Evolutionary conservation across 2,113 vertebrate species (phyloP).

Genomic region (Tenrec ecaudatus): DNA sequence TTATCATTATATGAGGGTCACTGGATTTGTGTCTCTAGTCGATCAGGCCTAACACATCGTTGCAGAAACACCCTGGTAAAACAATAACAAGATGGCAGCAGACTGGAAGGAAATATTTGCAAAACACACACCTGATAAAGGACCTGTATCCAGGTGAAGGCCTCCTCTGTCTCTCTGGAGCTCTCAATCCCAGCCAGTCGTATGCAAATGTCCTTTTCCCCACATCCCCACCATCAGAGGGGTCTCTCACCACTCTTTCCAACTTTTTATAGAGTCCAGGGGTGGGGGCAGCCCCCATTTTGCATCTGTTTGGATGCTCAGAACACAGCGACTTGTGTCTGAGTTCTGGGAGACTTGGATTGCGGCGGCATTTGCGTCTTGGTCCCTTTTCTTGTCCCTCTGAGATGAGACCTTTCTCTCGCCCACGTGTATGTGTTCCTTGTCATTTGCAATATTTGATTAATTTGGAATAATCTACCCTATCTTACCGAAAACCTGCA

Average conservation of each 20-base stretch:
- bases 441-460: background rate
- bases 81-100: background rate
- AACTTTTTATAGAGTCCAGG: background rate
- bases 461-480: background rate
- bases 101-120: background rate
- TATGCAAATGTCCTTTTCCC: background rate
- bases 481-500: background rate
- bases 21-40: too few species aligned
- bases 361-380: too few species aligned
- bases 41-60: too few species aligned
- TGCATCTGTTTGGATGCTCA: background rate
- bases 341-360: too few species aligned
- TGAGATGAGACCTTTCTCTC: background rate
- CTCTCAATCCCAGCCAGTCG: background rate
- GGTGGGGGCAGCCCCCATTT: too few species aligned
- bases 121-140: background rate
- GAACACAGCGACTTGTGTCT: background rate
- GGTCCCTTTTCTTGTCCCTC: background rate
- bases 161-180: background rate
- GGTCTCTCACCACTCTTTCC: background rate
- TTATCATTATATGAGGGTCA: too few species aligned
- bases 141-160: background rate
- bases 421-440: background rate
- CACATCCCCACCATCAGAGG: background rate
- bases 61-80: background rate